These are phyloP conservation scores for Porites lobata DNA, from an alignment of 92 coral and sea anemone species.

Conservation along the genomic window DNA sequence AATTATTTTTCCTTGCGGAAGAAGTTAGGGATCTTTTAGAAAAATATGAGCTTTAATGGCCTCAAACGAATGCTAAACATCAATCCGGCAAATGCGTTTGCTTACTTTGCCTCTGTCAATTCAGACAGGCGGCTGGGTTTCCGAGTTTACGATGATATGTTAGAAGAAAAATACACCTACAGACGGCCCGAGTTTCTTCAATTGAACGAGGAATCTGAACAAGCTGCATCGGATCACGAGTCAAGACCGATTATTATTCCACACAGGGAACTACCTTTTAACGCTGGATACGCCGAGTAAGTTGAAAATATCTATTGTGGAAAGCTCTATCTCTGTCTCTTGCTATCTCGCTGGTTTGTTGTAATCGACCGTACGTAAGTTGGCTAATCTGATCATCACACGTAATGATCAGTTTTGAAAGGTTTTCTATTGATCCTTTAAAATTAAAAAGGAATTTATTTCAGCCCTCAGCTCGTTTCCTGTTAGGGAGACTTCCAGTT, in stretches of 20 bases:
- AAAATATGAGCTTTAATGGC: constrained; percentile 85
- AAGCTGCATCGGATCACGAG: constrained; percentile 89
- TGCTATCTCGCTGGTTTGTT: background rate
- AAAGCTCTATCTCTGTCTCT: background rate
- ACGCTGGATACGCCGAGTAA: constrained; percentile 99
- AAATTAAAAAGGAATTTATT: no score
- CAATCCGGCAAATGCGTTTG: constrained; percentile 76
- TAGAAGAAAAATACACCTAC: constrained; percentile 86
- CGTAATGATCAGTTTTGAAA: no score
- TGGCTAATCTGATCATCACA: no score
- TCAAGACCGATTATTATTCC: constrained; percentile 95
- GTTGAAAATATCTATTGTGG: background rate
- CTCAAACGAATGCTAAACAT: constrained; percentile 81
- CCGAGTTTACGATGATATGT: constrained; percentile 82
- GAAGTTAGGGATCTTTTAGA: background rate
- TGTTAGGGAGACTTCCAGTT: background rate
- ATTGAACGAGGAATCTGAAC: constrained; percentile 88
- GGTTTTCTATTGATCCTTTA: no score
- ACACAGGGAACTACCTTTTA: constrained; percentile 93
- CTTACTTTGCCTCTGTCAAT: constrained; percentile 73
- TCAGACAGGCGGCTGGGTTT: constrained; percentile 88
- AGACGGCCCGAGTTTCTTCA: constrained; percentile 95
- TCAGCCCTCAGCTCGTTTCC: background rate
- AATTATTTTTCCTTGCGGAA: constrained; percentile 29
- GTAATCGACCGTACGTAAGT: no score